Evolutionary conservation across 1,140 invertebrate genomes (phyloP).

Genomic region (Drosophila sucinea): DNA sequence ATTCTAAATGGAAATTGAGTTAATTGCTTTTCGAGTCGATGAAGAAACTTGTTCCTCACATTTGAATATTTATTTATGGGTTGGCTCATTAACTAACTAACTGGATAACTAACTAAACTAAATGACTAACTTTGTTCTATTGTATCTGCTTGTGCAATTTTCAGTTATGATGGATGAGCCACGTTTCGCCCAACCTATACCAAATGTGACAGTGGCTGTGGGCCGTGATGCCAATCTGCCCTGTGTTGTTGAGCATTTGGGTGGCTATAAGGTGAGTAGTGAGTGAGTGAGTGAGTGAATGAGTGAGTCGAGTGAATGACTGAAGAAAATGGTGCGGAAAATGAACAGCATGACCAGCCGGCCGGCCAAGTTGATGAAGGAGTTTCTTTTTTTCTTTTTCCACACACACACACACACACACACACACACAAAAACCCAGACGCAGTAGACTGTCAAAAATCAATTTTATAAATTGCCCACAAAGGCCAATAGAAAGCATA

Average conservation of each 20-base stretch:
- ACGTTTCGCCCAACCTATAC: constrained; percentile 93
- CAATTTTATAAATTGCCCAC: constrained; percentile 71
- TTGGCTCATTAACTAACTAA: constrained; percentile 56
- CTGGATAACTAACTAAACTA: constrained; percentile 60
- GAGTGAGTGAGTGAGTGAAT: not conserved
- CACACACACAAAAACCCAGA: constrained; percentile 15
- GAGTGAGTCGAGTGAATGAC: constrained; percentile 7
- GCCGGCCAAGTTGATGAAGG: constrained; percentile 34
- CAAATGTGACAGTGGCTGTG: constrained; percentile 93
- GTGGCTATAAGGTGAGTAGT: constrained; percentile 91
- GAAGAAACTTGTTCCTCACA: not conserved
- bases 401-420: not conserved
- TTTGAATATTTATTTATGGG: constrained; percentile 1
- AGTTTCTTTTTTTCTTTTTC: constrained; percentile 29
- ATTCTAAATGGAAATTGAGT: not conserved
- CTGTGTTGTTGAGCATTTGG: constrained; percentile 94
- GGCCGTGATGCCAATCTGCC: constrained; percentile 93
- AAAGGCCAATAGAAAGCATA: constrained; percentile 10
- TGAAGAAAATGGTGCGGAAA: constrained; percentile 65
- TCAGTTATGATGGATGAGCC: constrained; percentile 92
- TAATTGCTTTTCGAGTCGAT: constrained; percentile 5
- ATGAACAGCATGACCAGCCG: constrained; percentile 28
- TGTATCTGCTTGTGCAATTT: constrained; percentile 46
- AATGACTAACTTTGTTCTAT: constrained; percentile 39
- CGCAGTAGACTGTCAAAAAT: constrained; percentile 63